phyloP scores from a whole-genome alignment of 2,888 invertebrate genomes.

The Limenitis camilla region DNA sequence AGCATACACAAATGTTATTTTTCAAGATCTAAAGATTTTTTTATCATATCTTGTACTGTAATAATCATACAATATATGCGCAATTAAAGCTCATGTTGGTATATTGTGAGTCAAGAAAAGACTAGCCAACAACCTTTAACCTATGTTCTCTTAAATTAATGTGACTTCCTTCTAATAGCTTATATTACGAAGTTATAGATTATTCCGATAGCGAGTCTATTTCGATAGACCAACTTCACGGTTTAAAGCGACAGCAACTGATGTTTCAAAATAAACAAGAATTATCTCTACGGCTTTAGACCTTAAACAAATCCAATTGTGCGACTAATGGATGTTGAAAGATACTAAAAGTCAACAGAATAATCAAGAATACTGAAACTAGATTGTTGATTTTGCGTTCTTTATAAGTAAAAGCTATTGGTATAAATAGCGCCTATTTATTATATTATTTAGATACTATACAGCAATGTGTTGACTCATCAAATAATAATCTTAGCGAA shows the following conservation, averaged over 20 bases:
- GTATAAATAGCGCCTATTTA: no score
- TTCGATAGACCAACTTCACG: conserved; percentile 14
- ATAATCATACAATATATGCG: no score
- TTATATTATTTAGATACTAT: no score
- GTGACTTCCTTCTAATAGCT: conserved; percentile 5
- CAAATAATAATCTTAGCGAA: no score
- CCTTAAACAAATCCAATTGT: conserved; percentile 16
- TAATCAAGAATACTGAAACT: neutral
- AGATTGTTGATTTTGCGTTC: no score
- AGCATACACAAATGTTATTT: no score
- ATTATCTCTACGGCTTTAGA: conserved; percentile 13
- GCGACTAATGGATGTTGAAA: conserved; percentile 17
- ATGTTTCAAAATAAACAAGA: conserved; percentile 16
- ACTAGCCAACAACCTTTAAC: neutral
- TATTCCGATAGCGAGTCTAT: conserved; percentile 13
- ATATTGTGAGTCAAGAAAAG: neutral
- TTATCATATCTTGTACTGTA: no score
- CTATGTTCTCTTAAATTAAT: neutral
- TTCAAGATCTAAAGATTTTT: no score
- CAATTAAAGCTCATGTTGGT: neutral
- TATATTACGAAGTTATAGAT: conserved; percentile 13
- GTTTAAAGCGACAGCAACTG: conserved; percentile 9
- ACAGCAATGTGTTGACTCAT: no score
- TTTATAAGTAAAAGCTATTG: no score
- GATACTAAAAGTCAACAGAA: neutral